Evolutionary conservation across 2,888 invertebrate species (phyloP), one percentile per base, ranked within the genome.

Genomic region (Suillia variegata): DNA sequence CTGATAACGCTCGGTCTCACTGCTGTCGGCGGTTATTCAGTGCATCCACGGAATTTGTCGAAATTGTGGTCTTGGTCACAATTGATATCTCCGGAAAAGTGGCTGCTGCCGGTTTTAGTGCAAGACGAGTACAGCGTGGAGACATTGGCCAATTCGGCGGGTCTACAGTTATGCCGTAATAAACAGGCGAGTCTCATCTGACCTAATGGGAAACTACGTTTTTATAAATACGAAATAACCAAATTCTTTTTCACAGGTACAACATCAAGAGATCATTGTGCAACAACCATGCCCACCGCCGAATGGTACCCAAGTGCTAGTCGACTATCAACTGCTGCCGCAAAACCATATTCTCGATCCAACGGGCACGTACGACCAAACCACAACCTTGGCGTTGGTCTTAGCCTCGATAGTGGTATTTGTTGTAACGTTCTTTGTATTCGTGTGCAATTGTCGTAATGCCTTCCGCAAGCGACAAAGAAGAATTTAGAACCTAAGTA

Each of bases 231-330:
- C 22, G 21, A 1, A 6, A 20, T 20, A 48, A 8, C 2, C 20
- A 48, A 15, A 17, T 26, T 26, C 10, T 26, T 15, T 58, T 38
- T 54, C 54, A 18, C 51, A 95, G 87, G 88, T 93, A 63, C 91
- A 93, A 71, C 89, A 91, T 72, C 92, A 92, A 81, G 93, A 93
- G 75, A 93, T 93, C 65, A 94, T 95, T 73, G 90, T 93, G 24
- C 92, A 93, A 77, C 87, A 90, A 42, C 87, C 91, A 15, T 93
- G 93, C 75, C 91, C 92, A 3, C 87, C 89, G 2, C 91, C 91
- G 1, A 92, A 93, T 76, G 93, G 93, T 38, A 88, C 89, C 0
- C 88, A 88, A 82, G 86, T 88, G 51, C 83, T 90, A 59, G 83
- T 85, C 56, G 85, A 84, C 68, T 85, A 80, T 66, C 83, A 83